Conservation (phyloP, 2,113 vertebrate genomes). For the Callospermophilus lateralis region DNA sequence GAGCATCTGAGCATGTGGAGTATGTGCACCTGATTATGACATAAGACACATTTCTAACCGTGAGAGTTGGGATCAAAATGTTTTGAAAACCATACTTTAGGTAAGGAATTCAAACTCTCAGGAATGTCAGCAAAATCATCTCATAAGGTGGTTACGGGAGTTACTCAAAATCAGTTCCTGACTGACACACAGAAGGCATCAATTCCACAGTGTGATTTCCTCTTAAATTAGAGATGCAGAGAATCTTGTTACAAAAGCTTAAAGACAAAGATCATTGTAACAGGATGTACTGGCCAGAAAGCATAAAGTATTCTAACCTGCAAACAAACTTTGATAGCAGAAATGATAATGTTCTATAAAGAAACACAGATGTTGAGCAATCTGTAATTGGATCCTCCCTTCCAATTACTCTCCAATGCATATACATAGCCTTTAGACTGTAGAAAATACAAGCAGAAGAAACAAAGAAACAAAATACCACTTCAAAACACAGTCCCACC, state of each 20-base stretch:
- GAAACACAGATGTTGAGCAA: background rate
- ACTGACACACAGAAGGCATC: background rate
- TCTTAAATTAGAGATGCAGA: background rate
- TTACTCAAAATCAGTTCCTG: background rate
- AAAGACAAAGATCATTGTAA: background rate
- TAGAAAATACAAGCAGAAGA: slow-evolving; percentile 10
- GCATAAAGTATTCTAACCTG: background rate
- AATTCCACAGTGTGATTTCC: background rate
- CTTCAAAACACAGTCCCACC: background rate
- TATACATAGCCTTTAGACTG: background rate
- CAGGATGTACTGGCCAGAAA: background rate
- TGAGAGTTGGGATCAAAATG: background rate
- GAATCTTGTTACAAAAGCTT: background rate
- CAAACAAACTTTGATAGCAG: background rate
- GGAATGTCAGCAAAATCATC: background rate
- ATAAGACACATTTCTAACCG: background rate
- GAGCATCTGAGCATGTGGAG: background rate
- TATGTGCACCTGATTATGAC: background rate
- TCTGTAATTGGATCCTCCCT: background rate
- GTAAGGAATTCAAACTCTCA: background rate
- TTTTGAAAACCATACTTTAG: background rate
- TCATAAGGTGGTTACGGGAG: background rate
- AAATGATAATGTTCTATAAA: background rate
- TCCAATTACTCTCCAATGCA: background rate
- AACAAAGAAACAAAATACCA: slow-evolving; percentile 4